Conservation (phyloP, 2,888 invertebrate species). For the Diaprepes abbreviatus region DNA sequence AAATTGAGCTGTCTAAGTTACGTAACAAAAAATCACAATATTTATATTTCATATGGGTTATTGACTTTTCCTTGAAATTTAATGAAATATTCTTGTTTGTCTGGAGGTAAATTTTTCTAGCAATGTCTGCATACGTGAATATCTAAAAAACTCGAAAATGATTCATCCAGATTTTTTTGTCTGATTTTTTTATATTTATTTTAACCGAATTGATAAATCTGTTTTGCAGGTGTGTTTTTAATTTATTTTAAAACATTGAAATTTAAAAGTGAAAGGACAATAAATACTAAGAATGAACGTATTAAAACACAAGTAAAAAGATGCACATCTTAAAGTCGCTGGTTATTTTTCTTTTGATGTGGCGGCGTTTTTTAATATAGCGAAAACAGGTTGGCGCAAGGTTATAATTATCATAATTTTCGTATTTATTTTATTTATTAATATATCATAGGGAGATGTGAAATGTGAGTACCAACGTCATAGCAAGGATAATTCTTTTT, state of each 20-base stretch:
- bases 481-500: conserved; percentile 25
- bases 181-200: neutral
- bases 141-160: conserved; percentile 26
- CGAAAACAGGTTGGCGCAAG: conserved; percentile 42
- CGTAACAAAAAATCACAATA: conserved; percentile 28
- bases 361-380: conserved; percentile 33
- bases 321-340: conserved; percentile 26
- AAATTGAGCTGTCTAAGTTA: conserved; percentile 14
- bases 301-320: conserved; percentile 10
- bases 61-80: conserved; percentile 28
- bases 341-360: conserved; percentile 35
- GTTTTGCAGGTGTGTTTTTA: conserved; percentile 25
- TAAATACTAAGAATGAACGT: conserved; percentile 25
- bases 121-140: neutral
- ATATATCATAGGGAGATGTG: conserved; percentile 29
- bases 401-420: conserved; percentile 47
- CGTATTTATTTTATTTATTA: conserved; percentile 44
- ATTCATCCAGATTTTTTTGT: conserved; percentile 15
- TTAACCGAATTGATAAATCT: conserved; percentile 5
- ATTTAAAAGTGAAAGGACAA: conserved; percentile 29
- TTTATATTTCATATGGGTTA: conserved; percentile 32
- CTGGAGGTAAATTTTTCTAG: conserved; percentile 13
- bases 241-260: conserved; percentile 25
- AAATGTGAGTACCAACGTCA: conserved; percentile 14
- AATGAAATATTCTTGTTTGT: conserved; percentile 28